phyloP scores from a whole-genome alignment of 2,113 vertebrate genomes.

The Cricetomys ansorgei region DNA sequence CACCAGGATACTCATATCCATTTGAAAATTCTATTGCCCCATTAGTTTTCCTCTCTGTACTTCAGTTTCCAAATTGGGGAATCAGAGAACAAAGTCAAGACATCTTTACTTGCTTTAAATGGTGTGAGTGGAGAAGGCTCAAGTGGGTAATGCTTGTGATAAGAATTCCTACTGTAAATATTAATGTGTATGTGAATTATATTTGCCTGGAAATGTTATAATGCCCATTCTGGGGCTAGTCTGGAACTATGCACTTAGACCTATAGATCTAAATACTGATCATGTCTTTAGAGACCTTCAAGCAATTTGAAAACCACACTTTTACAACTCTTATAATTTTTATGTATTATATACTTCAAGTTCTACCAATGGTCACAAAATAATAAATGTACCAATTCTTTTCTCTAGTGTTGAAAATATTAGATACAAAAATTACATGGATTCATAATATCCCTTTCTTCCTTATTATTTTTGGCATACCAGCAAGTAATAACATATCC shows the following conservation, averaged over 20 bases:
- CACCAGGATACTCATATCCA: neutral
- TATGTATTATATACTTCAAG: neutral
- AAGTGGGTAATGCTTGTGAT: neutral
- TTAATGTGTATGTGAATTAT: neutral
- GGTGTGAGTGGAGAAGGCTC: neutral
- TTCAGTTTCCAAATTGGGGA: neutral
- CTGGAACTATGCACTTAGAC: neutral
- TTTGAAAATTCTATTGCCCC: neutral
- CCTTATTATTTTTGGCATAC: neutral
- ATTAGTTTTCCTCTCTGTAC: neutral
- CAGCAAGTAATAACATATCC: neutral
- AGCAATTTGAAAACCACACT: neutral
- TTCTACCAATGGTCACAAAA: neutral
- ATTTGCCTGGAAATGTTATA: neutral
- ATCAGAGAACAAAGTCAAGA: neutral
- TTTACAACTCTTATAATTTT: conserved; percentile 11
- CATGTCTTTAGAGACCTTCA: neutral
- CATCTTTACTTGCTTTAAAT: neutral
- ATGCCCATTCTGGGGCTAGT: neutral
- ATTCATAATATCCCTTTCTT: neutral
- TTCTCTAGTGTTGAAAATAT: conserved; percentile 30
- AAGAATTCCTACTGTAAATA: neutral
- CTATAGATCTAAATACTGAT: neutral
- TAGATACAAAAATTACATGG: neutral
- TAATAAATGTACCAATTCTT: neutral